These are phyloP conservation scores for Pipistrellus nathusii DNA, from an alignment of 2,797 vertebrate species.

Conservation along the genomic window DNA sequence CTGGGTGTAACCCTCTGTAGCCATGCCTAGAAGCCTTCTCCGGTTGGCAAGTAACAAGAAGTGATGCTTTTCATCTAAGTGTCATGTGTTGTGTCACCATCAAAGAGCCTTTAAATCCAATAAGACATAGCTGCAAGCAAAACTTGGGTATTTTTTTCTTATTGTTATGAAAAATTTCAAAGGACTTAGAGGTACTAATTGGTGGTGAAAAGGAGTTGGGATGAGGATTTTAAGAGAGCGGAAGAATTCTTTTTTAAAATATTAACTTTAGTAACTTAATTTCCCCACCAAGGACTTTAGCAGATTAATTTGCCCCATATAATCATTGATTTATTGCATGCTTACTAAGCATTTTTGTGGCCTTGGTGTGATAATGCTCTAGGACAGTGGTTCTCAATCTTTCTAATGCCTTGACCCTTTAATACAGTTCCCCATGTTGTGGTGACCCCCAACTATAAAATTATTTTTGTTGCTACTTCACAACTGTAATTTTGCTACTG, in stretches of 20 bases:
- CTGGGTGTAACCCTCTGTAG: background rate
- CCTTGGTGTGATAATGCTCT: background rate
- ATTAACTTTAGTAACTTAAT: background rate
- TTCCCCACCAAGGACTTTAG: background rate
- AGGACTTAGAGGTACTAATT: constrained; percentile 33
- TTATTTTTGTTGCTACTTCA: no score
- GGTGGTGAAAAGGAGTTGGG: background rate
- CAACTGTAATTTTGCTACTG: no score
- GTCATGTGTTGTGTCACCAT: background rate
- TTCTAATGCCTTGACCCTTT: no score
- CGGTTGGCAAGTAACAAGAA: background rate
- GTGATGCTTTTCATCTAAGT: background rate
- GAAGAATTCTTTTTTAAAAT: constrained; percentile 24
- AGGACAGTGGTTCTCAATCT: no score
- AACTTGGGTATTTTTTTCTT: background rate
- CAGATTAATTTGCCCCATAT: background rate
- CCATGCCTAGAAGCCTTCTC: background rate
- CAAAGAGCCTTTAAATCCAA: constrained; percentile 16
- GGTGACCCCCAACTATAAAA: no score
- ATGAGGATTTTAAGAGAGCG: constrained; percentile 35
- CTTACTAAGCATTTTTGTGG: background rate
- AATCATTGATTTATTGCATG: background rate
- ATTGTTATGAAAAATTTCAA: constrained; percentile 36
- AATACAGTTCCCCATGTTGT: no score
- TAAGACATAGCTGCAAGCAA: constrained; percentile 29